A percentile compares a stretch with the other conserved stretches of the same genome.
phyloP scores from a whole-genome alignment of 2,888 invertebrate species.

The Hypercompe scribonia region DNA sequence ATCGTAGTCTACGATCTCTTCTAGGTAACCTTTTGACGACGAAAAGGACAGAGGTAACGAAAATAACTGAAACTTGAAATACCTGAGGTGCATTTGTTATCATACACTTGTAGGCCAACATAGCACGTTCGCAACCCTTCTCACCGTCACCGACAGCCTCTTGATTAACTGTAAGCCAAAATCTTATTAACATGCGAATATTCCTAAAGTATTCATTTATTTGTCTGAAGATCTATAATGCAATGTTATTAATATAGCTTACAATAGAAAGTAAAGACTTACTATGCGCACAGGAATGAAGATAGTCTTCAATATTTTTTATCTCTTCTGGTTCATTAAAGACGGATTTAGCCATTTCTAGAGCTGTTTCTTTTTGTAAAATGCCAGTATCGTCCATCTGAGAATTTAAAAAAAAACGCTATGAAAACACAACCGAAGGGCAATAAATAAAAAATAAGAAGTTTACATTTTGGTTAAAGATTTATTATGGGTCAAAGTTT shows the following conservation, averaged over 20 bases:
- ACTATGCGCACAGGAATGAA: constrained; percentile 74
- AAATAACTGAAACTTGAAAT: constrained; percentile 15
- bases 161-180: constrained; percentile 66
- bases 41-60: too few species aligned
- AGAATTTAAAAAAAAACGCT: background rate
- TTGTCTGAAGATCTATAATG: background rate
- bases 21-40: too few species aligned
- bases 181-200: background rate
- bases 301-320: constrained; percentile 66
- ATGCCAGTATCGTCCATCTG: constrained; percentile 74
- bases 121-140: constrained; percentile 78
- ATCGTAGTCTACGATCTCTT: too few species aligned
- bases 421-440: background rate
- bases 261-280: constrained; percentile 30
- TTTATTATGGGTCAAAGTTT: background rate
- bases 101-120: constrained; percentile 74
- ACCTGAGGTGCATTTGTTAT: constrained; percentile 74
- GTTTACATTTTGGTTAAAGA: background rate
- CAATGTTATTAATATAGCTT: background rate
- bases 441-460: background rate
- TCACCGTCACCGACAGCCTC: constrained; percentile 72
- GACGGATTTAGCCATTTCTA: constrained; percentile 68
- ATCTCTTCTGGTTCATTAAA: constrained; percentile 73
- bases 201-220: background rate
- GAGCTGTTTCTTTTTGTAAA: constrained; percentile 69